These are phyloP conservation scores for Calliopum simillimum DNA, from an alignment of 2,888 invertebrate genomes.

Conservation along the genomic window DNA sequence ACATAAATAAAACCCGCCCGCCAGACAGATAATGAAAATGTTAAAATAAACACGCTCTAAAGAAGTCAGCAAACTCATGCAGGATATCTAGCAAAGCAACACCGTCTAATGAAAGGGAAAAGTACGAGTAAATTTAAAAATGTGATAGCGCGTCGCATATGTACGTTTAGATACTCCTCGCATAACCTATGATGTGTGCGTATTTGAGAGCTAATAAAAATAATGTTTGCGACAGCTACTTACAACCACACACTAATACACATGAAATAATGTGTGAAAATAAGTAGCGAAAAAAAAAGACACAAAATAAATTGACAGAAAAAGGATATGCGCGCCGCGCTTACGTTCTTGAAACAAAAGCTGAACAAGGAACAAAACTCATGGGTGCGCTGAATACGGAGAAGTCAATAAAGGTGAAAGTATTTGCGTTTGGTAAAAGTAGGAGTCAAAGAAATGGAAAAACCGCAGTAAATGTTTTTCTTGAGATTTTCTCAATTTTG, in stretches of 20 bases:
- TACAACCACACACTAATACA: conserved; percentile 14
- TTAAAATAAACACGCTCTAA: conserved; percentile 58
- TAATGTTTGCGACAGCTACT: conserved; percentile 19
- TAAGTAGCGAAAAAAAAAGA: background rate
- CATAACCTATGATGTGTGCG: too few species aligned
- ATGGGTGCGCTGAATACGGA: background rate
- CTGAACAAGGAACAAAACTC: background rate
- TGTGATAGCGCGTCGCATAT: conserved; percentile 23
- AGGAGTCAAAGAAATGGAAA: background rate
- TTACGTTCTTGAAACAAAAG: background rate
- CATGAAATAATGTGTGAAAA: background rate
- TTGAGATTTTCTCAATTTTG: conserved; percentile 4
- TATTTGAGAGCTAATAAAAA: conserved; percentile 20
- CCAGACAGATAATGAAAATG: conserved; percentile 60
- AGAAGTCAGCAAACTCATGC: conserved; percentile 31
- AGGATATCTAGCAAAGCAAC: too few species aligned
- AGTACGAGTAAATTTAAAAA: background rate
- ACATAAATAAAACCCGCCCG: conserved; percentile 5
- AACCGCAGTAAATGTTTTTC: conserved; percentile 20
- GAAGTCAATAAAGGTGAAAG: background rate
- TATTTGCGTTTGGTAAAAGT: background rate
- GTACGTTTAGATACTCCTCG: too few species aligned
- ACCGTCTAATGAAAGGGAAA: conserved; percentile 34
- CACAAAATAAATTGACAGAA: conserved; percentile 1
- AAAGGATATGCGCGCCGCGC: background rate